Conservation (phyloP, 2,113 vertebrate species). For the Macrotis lagotis region DNA sequence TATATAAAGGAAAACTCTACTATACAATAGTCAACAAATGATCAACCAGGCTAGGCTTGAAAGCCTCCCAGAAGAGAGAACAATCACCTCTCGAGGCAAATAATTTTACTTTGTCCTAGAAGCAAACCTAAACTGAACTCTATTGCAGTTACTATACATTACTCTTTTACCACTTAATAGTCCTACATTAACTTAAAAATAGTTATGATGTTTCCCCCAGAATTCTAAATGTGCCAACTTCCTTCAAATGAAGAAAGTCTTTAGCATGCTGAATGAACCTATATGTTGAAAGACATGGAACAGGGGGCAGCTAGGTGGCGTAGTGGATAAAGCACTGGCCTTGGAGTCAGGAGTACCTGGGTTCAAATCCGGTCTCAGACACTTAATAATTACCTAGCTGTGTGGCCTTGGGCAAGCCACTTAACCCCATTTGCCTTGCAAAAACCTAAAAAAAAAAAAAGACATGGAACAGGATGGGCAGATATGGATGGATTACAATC, state of each 20-base stretch:
- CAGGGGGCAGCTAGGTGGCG: too few species aligned
- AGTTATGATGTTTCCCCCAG: neutral
- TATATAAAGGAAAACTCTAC: neutral
- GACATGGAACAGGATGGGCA: neutral
- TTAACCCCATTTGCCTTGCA: too few species aligned
- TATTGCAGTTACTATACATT: neutral
- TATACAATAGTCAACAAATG: neutral
- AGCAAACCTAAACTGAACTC: neutral
- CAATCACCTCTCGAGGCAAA: neutral
- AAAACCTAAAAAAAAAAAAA: neutral
- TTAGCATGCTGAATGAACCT: too few species aligned
- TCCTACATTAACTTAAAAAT: neutral
- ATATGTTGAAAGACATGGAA: too few species aligned
- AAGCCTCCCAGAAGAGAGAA: neutral
- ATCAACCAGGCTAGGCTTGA: neutral
- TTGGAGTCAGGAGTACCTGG: too few species aligned
- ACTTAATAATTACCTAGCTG: too few species aligned
- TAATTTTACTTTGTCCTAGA: neutral
- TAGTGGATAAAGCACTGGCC: too few species aligned
- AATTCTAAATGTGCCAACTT: too few species aligned
- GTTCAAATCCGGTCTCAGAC: too few species aligned
- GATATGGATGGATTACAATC: neutral
- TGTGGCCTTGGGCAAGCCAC: too few species aligned
- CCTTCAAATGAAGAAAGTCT: too few species aligned
- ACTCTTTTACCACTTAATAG: neutral